A percentile compares a stretch with the other conserved stretches of the same genome.
phyloP scores from a whole-genome alignment of 1,140 invertebrate species.

The Drepana arcuata region DNA sequence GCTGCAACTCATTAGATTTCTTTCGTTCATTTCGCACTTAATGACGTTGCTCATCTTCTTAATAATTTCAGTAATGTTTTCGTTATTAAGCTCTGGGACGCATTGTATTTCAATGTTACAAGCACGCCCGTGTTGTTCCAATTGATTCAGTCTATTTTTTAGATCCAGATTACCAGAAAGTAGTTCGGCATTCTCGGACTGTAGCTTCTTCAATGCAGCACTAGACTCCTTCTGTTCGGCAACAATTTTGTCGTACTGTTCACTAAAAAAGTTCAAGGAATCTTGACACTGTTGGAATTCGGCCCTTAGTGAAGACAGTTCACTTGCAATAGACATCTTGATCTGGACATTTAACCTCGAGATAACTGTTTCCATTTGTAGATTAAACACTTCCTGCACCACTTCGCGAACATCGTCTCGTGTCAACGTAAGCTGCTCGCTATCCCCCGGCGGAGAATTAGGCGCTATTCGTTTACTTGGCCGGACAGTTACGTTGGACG shows the following conservation, averaged over 20 bases:
- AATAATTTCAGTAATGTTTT: slow-evolving; percentile 15
- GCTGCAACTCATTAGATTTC: slow-evolving; percentile 12
- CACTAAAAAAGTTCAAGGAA: slow-evolving; percentile 14
- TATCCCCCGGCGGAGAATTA: too few species aligned
- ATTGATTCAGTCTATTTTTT: slow-evolving; percentile 6
- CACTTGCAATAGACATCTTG: too few species aligned
- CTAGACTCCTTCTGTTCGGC: slow-evolving; percentile 11
- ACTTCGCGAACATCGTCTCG: too few species aligned
- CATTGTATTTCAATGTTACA: slow-evolving; percentile 24
- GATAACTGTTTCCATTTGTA: too few species aligned
- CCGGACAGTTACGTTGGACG: too few species aligned
- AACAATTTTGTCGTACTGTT: slow-evolving; percentile 12
- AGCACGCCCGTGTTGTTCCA: slow-evolving; percentile 17
- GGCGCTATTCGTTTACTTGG: too few species aligned
- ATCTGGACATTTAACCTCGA: too few species aligned
- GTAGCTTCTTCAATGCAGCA: slow-evolving; percentile 9
- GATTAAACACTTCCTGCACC: too few species aligned
- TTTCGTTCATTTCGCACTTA: slow-evolving; percentile 7
- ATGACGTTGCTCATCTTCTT: slow-evolving; percentile 9
- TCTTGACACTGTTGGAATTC: too few species aligned
- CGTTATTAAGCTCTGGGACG: slow-evolving; percentile 15
- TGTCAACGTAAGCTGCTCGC: too few species aligned
- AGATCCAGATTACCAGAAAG: slow-evolving; percentile 7
- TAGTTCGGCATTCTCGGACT: slow-evolving; percentile 10
- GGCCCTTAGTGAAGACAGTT: too few species aligned